phyloP scores from a whole-genome alignment of 1,140 invertebrate species.

The Grapholita molesta region DNA sequence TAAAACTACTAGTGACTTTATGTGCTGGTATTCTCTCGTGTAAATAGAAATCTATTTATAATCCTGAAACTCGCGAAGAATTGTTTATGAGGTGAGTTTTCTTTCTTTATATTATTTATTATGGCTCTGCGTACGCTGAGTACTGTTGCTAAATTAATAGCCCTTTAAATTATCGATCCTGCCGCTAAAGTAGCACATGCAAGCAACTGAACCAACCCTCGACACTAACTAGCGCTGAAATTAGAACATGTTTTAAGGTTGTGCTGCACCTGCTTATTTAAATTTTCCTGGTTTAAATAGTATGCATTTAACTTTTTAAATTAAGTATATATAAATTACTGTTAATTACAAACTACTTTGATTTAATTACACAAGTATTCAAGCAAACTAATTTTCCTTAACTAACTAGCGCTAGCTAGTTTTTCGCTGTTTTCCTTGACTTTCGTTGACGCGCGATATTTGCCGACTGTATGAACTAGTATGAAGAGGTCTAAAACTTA shows the following conservation, averaged over 20 bases:
- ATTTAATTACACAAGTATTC: too few relatives aligned
- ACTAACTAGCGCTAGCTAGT: neutral
- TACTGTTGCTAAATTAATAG: neutral
- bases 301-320: too few relatives aligned
- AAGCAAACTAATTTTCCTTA: too few relatives aligned
- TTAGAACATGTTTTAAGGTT: neutral
- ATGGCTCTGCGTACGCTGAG: neutral
- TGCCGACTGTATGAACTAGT: neutral
- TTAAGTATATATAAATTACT: too few relatives aligned
- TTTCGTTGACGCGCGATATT: neutral
- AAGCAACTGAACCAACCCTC: neutral
- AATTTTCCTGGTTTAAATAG: too few relatives aligned
- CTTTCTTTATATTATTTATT: neutral
- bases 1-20: neutral
- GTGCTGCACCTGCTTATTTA: neutral
- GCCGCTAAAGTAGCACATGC: neutral
- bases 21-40: neutral
- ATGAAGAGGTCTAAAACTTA: neutral
- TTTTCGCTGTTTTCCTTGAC: neutral
- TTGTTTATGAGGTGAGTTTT: slow-evolving; percentile 13
- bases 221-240: neutral
- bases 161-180: slow-evolving; percentile 12
- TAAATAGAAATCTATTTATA: slow-evolving; percentile 13
- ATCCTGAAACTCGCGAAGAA: neutral
- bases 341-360: too few relatives aligned